A percentile compares a stretch with the other conserved stretches of the same genome.
Evolutionary conservation across 37 sponge, comb jelly and placozoan genomes (phyloP).

Genomic region (Ianthella basta): DNA sequence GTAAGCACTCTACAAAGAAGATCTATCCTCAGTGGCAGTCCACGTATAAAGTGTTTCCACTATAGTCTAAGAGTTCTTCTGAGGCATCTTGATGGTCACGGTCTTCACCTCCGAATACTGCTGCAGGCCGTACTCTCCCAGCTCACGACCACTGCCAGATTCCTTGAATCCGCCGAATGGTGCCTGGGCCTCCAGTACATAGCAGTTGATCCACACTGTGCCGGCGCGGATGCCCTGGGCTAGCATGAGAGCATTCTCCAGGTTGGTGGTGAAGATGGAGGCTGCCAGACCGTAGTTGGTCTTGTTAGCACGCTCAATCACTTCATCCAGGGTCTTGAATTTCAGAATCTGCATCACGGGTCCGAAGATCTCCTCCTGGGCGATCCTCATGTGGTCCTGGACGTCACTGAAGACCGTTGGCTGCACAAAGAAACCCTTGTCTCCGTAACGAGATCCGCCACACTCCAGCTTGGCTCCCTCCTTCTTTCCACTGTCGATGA

Average conservation of each 20-base stretch:
- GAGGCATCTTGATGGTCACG: conserved; percentile 89
- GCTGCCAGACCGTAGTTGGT: conserved; percentile 95
- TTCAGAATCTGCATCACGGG: conserved; percentile 99
- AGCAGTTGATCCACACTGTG: conserved; percentile 93
- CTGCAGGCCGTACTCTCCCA: conserved; percentile 97
- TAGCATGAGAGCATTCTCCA: conserved; percentile 83
- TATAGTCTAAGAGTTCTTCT: conserved; percentile 88
- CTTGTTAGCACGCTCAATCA: conserved; percentile 93
- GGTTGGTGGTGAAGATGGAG: conserved; percentile 82
- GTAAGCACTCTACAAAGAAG: too few species aligned
- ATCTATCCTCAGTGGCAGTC: too few species aligned
- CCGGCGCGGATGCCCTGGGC: conserved; percentile 90
- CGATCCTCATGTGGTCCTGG: conserved; percentile 92
- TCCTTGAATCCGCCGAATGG: conserved; percentile 98
- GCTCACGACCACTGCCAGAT: conserved; percentile 93
- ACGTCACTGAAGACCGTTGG: conserved; percentile 95
- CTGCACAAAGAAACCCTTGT: conserved; percentile 93
- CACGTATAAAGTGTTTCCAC: too few species aligned
- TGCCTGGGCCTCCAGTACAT: conserved; percentile 63
- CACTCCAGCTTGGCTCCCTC: conserved; percentile 95
- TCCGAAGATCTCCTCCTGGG: conserved; percentile 98
- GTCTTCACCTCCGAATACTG: conserved; percentile 96
- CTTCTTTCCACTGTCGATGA: conserved; percentile 88
- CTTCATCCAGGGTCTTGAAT: conserved; percentile 93
- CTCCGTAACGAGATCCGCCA: conserved; percentile 88